These are phyloP conservation scores for Sphaeridia pumilis DNA, from an alignment of 2,888 invertebrate genomes.

Conservation along the genomic window DNA sequence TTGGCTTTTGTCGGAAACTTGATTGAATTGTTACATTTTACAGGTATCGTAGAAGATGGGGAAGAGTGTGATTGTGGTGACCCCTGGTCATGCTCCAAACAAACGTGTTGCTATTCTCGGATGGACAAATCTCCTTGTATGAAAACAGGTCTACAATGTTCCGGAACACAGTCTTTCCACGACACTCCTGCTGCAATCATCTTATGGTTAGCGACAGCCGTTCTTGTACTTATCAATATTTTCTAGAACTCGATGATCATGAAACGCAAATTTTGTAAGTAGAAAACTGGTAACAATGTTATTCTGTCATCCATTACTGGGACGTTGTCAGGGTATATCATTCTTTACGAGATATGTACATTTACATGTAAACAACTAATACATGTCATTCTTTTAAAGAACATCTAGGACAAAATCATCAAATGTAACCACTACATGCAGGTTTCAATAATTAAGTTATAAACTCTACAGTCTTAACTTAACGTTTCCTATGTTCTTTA, in stretches of 20 bases:
- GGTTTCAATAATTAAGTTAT: too few species aligned
- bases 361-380: too few species aligned
- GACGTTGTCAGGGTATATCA: neutral
- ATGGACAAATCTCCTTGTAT: constrained; percentile 25
- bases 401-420: too few species aligned
- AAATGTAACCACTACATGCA: too few species aligned
- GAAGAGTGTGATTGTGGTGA: constrained; percentile 35
- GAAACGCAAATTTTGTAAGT: too few species aligned
- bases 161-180: neutral
- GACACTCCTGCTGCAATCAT: neutral
- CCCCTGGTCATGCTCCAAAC: constrained; percentile 22
- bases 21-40: neutral
- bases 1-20: neutral
- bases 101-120: constrained; percentile 29
- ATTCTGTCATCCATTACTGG: neutral
- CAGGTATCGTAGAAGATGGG: constrained; percentile 30
- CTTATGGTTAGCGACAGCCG: neutral
- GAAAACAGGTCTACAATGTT: constrained; percentile 21
- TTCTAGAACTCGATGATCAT: too few species aligned
- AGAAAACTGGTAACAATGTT: constrained; percentile 2
- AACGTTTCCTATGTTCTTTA: too few species aligned
- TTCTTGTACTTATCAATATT: too few species aligned
- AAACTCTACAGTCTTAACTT: too few species aligned
- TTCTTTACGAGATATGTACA: too few species aligned
- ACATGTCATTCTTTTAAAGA: too few species aligned